These are phyloP conservation scores for Pavo muticus DNA, from an alignment of 2,113 vertebrate genomes.

Conservation along the genomic window DNA sequence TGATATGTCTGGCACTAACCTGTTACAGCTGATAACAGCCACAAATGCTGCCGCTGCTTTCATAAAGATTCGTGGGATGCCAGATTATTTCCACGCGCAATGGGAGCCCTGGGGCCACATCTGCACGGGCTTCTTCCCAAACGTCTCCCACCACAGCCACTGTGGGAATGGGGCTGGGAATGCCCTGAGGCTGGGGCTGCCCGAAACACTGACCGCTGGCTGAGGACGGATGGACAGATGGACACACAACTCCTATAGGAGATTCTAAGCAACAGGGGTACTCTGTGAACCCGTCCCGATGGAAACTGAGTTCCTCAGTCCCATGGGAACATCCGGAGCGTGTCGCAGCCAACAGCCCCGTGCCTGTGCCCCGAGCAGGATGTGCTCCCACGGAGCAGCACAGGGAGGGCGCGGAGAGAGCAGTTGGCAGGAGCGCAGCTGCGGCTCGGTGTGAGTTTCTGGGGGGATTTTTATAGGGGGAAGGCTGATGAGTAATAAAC, in stretches of 20 bases:
- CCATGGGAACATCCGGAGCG: accelerated
- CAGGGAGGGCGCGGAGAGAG: accelerated
- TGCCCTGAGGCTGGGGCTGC: not conserved
- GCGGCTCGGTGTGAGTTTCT: not conserved
- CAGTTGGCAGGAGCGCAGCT: not conserved
- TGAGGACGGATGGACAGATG: not conserved
- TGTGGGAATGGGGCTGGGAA: not conserved
- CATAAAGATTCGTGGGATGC: not conserved
- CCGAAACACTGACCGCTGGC: not conserved
- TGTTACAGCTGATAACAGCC: slow-evolving; percentile 15
- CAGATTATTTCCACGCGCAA: not conserved
- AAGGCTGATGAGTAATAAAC: slow-evolving; percentile 34
- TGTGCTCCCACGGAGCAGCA: accelerated
- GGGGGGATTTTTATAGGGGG: not conserved
- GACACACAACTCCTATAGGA: accelerated
- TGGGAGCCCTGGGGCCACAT: not conserved
- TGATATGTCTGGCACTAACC: not conserved
- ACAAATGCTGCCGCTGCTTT: not conserved
- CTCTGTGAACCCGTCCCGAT: not conserved
- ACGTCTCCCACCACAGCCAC: not conserved
- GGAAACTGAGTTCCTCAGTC: not conserved
- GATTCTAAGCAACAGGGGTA: not conserved
- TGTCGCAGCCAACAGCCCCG: not conserved
- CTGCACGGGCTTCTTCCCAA: accelerated
- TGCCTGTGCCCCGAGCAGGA: accelerated